A percentile compares a stretch with the other conserved stretches of the same genome.
Evolutionary conservation across 2,888 invertebrate species (phyloP).

Genomic region (Magallana nippona): DNA sequence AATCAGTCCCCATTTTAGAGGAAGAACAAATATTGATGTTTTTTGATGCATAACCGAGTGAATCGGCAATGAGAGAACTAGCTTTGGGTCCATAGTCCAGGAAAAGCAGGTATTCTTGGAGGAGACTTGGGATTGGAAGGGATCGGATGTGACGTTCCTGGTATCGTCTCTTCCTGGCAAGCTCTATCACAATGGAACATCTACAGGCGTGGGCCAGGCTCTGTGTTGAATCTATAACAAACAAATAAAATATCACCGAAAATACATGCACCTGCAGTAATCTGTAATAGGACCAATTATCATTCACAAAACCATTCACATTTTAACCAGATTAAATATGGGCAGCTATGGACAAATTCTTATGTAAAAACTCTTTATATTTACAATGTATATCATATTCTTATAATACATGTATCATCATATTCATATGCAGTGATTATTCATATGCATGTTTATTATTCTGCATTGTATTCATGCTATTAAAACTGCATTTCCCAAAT

Average conservation of each 20-base stretch:
- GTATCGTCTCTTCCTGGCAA: conserved; percentile 54
- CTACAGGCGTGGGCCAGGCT: conserved; percentile 63
- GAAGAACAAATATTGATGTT: not conserved
- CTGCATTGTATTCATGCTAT: no score
- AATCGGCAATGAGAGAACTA: conserved; percentile 44
- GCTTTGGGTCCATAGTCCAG: conserved; percentile 53
- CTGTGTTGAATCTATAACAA: conserved; percentile 57
- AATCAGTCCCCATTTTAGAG: not conserved
- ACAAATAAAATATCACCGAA: not conserved
- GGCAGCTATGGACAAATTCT: no score
- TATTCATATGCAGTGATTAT: no score
- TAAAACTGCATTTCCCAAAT: no score
- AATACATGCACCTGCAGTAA: not conserved
- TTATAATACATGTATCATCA: no score
- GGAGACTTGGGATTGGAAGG: conserved; percentile 55
- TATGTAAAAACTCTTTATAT: no score
- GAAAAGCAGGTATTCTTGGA: conserved; percentile 62
- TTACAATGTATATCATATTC: no score
- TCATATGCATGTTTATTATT: no score
- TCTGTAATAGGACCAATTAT: no score
- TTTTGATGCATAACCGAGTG: conserved; percentile 25
- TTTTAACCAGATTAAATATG: no score
- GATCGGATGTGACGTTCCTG: conserved; percentile 45
- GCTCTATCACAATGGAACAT: conserved; percentile 54
- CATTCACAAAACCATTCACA: no score